Conservation (phyloP, 1,140 invertebrate species). For the Drosophila punjabiensis region DNA sequence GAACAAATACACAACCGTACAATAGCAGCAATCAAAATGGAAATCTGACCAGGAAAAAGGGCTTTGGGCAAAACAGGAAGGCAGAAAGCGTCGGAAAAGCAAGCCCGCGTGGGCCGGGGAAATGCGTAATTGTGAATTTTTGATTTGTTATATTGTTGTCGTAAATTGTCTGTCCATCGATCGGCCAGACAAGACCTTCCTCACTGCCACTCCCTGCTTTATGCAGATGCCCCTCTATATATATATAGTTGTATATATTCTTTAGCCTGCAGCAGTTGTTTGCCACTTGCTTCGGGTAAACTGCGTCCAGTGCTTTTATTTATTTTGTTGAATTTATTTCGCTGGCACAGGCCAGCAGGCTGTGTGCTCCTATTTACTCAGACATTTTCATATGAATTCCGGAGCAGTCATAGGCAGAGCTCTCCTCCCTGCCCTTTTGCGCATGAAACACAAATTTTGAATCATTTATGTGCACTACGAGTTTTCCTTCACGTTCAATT, state of each 20-base stretch:
- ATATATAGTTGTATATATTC: conserved; percentile 7
- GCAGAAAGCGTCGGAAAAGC: conserved; percentile 3
- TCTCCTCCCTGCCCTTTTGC: conserved; percentile 1
- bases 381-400: conserved; percentile 66
- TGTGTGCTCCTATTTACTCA: conserved; percentile 61
- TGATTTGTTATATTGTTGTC: conserved; percentile 33
- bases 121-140: conserved; percentile 55
- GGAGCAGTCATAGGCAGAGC: conserved; percentile 31
- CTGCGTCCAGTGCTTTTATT: conserved; percentile 36
- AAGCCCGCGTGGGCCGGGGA: conserved; percentile 5
- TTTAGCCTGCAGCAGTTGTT: conserved; percentile 19
- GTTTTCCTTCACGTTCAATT: conserved; percentile 83
- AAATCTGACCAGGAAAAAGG: conserved; percentile 39
- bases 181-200: conserved; percentile 39
- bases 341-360: conserved; percentile 2
- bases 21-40: conserved; percentile 19
- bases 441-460: conserved; percentile 50
- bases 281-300: conserved; percentile 21
- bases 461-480: conserved; percentile 74
- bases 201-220: conserved; percentile 30
- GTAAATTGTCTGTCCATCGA: conserved; percentile 43
- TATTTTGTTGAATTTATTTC: conserved; percentile 42
- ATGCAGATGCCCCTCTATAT: conserved; percentile 22
- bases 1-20: conserved; percentile 26
- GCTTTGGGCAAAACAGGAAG: conserved; percentile 32